Evolutionary conservation across 1,140 invertebrate species (phyloP).

Genomic region (Phymastichus coffea): DNA sequence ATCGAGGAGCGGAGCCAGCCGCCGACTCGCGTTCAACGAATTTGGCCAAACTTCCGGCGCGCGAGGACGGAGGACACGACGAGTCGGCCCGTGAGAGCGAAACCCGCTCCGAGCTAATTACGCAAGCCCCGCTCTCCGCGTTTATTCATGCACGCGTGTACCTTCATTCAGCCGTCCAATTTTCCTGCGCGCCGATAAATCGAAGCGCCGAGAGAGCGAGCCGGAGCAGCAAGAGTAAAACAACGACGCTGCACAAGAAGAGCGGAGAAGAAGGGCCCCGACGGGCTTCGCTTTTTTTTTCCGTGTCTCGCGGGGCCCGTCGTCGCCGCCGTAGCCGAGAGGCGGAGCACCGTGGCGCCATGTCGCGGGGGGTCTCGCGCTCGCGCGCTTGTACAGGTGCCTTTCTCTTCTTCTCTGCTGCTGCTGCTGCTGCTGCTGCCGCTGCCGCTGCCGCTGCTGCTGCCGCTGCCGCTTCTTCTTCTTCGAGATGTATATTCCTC

Average conservation of each 20-base stretch:
- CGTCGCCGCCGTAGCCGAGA: constrained; percentile 36
- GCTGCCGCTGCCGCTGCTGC: too few species aligned
- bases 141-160: constrained; percentile 18
- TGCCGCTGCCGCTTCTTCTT: too few species aligned
- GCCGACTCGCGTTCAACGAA: too few species aligned
- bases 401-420: neutral
- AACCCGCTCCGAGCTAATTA: constrained; percentile 23
- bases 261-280: too few species aligned
- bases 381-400: neutral
- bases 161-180: too few species aligned
- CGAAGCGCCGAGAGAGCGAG: neutral
- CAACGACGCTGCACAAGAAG: constrained; percentile 21
- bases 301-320: constrained; percentile 31
- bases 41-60: too few species aligned
- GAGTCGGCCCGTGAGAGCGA: too few species aligned
- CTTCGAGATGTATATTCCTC: too few species aligned
- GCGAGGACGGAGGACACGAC: too few species aligned
- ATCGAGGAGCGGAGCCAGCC: constrained; percentile 24
- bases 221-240: constrained; percentile 19
- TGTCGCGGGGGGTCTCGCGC: constrained; percentile 54
- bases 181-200: neutral
- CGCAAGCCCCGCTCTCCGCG: constrained; percentile 7
- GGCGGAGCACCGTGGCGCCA: constrained; percentile 58
- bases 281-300: constrained; percentile 14
- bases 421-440: neutral